Conservation (phyloP, 1,140 invertebrate genomes). For the Periplaneta americana region DNA sequence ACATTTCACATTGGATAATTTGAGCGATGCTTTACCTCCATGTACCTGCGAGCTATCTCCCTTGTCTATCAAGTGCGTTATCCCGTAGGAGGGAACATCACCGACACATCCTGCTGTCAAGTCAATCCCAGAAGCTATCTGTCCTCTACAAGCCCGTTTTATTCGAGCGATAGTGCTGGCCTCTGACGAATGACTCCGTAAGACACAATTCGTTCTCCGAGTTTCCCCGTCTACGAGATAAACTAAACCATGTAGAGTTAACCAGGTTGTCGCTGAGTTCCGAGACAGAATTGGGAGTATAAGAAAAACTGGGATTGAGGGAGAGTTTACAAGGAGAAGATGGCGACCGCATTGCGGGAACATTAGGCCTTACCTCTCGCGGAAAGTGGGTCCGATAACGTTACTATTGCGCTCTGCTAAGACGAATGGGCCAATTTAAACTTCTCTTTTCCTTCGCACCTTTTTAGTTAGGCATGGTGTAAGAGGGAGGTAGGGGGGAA, state of each 20-base stretch:
- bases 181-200: constrained; percentile 5
- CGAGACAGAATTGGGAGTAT: not conserved
- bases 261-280: not conserved
- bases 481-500: not conserved
- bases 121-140: not conserved
- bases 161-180: not conserved
- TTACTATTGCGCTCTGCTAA: not conserved
- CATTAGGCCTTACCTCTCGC: not conserved
- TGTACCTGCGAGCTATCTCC: not conserved
- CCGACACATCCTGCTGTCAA: not conserved
- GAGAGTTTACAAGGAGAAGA: not conserved
- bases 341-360: constrained; percentile 15
- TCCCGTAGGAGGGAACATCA: no score
- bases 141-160: not conserved
- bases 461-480: not conserved
- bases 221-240: not conserved
- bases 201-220: not conserved
- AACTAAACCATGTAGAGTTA: not conserved
- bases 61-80: no score
- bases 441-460: not conserved
- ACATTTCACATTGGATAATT: no score
- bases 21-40: not conserved
- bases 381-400: not conserved
- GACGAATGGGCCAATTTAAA: constrained; percentile 8
- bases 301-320: not conserved